Evolutionary conservation across 1,140 invertebrate genomes (phyloP), one percentile per base, ranked within the genome.

Genomic region (Pseudomyrmex flavicornis): DNA sequence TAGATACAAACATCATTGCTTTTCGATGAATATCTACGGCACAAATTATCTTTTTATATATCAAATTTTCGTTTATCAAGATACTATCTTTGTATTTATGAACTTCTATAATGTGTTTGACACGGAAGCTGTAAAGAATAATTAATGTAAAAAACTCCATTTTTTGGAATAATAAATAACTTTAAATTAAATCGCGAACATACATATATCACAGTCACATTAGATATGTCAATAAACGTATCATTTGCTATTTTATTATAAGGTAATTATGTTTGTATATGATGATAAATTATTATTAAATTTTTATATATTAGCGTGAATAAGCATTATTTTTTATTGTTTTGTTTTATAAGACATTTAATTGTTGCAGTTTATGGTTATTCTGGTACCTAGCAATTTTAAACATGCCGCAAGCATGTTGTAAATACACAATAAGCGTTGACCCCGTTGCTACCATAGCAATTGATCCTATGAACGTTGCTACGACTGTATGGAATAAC

Each of bases 21-120:
- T 58, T 56, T 17, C 75, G 17, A 56, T 77, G 75, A 22, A 77
- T 68, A 12, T 77, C 17, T 26, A 77, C 1, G 2, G 74, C 74
- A 13, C 13, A 54, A 66, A 66, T 20, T 65, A 76, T 65, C 44
- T 54, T 10, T 1, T 66, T 66, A 1, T 44, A 9, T 9, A 56
- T 44, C n/a, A 35, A 59, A 2, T 15, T 74, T 22, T 15, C 35
- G 5, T 35, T 5, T 3, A 10, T 54, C 2, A 22, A 0, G 1
- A 12, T 12, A 1, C 10, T 20, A 17, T 17, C 15, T 35, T 35
- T 5, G 3, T 66, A 20, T 15, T 35, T 12, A 26, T 66, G 20
- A 0, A 13, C 54, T 0, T n/a, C 3, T 8, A 76, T 54, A 7
- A 26, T 17, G n/a, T 22, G 50, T 2, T 68, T 20, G 4, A 77